Evolutionary conservation across 2,888 invertebrate genomes (phyloP), one percentile per base, ranked within the genome.

Genomic region (Netelia inedita): DNA sequence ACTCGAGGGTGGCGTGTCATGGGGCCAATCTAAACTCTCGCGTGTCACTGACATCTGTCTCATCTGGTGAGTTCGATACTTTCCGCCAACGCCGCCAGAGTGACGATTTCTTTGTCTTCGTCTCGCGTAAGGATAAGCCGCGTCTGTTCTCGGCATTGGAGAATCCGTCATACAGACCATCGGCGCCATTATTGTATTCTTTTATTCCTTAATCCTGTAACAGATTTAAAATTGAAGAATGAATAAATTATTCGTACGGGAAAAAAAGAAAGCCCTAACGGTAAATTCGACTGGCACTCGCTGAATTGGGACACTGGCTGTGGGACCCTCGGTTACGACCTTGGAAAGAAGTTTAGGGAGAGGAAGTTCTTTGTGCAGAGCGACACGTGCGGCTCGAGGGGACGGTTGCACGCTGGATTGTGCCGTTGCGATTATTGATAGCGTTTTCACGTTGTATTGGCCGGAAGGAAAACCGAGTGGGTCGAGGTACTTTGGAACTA

Each of bases 141-240:
- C 85, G 73, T 85, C 90, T 69, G 76, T 73, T 69, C 89, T 88
- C 16, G 85, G 75, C 41, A 86, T 74, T 16, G 90, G 87, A 35
- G 89, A 79, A 71, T 92, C 92, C 50, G 90, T 57, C 84, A 91
- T 65, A 63, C 91, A 92, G 74, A 91, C 76, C 35, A 91, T 91
- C 41, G 92, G 92, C 55, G 91, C 91, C 92, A 92, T 92, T 59
- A 35, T 87, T 41, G 1, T 53, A 6, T 2, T 53, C 8, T 53
- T 16, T 53, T 53, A 14, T 53, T 14, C n/a, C 0, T n/a, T 50
- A 50, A 50, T 14, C n/a, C 16, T 53, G 53, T 53, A 53, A 53
- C 16, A 53, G 8, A 53, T 53, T 50, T 53, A n/a, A 2, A 53
- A 53, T n/a, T 14, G 53, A 35, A 3, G 8, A 35, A 35, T 35